Conservation (phyloP, 2,113 vertebrate genomes). For the Microtus ochrogaster region DNA sequence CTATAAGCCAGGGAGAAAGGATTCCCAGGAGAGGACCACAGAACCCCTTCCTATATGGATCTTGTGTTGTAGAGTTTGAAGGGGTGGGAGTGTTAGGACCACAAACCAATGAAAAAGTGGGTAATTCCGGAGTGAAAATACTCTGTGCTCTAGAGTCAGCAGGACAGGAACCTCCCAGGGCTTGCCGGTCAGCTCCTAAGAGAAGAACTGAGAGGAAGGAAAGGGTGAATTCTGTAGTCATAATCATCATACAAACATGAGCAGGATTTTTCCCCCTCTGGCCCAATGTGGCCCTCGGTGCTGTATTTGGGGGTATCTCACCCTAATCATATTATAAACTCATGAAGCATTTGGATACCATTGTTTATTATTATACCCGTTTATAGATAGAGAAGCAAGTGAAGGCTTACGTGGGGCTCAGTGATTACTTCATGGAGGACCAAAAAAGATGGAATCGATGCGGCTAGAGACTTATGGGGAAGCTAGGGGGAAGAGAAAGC, state of each 20-base stretch:
- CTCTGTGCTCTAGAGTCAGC: not conserved
- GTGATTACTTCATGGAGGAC: not conserved
- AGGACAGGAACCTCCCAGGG: not conserved
- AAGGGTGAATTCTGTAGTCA: not conserved
- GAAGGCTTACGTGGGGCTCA: not conserved
- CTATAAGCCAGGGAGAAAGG: not conserved
- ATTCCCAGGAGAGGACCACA: rapidly evolving
- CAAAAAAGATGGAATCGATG: not conserved
- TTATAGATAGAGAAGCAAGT: slow-evolving; percentile 22
- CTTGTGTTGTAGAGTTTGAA: not conserved
- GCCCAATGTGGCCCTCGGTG: not conserved
- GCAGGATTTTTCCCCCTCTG: not conserved
- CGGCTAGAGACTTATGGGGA: not conserved
- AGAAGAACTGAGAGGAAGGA: not conserved
- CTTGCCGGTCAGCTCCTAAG: not conserved
- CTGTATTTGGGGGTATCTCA: not conserved
- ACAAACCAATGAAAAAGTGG: not conserved
- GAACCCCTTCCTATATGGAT: not conserved
- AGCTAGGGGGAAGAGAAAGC: not conserved
- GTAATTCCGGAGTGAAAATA: not conserved
- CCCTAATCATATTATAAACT: not conserved
- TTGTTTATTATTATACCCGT: not conserved
- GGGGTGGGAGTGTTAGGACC: too few species aligned
- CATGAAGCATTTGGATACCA: not conserved
- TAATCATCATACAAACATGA: not conserved